These are phyloP conservation scores for Hyperoplus lanceolatus DNA, from an alignment of 2,797 vertebrate species.

Conservation along the genomic window DNA sequence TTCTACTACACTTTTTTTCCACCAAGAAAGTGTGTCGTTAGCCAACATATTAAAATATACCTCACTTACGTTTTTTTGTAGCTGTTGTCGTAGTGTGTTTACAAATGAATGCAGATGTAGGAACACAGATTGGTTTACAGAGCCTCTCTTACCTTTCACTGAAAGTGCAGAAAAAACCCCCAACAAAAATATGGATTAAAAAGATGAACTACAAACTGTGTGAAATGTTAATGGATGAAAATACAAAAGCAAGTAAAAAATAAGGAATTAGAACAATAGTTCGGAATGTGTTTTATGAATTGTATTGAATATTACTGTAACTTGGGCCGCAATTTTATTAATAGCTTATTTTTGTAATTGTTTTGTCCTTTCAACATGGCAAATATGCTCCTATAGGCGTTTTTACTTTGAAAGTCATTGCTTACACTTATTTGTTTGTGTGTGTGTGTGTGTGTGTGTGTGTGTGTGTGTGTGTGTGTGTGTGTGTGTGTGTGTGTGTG, in stretches of 20 bases:
- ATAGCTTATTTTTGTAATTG: no score
- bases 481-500: conserved; percentile 28
- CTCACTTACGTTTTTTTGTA: neutral
- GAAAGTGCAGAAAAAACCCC: neutral
- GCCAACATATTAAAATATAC: neutral
- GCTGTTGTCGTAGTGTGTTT: neutral
- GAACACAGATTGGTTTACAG: neutral
- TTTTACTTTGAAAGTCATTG: neutral
- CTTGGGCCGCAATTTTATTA: neutral
- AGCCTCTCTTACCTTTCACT: neutral
- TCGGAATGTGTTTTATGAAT: neutral
- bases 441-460: neutral
- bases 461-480: conserved; percentile 14
- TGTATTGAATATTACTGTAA: no score
- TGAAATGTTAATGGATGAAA: neutral
- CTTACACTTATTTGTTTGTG: neutral
- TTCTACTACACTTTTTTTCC: neutral
- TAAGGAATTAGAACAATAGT: neutral
- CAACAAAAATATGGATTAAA: neutral
- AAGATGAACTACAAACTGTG: neutral
- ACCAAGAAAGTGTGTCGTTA: neutral
- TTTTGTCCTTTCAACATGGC: neutral
- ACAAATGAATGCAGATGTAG: neutral
- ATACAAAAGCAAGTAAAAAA: neutral
- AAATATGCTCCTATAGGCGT: neutral